These are phyloP conservation scores for Alethe castanea DNA, from an alignment of 2,113 vertebrate species.

Conservation along the genomic window DNA sequence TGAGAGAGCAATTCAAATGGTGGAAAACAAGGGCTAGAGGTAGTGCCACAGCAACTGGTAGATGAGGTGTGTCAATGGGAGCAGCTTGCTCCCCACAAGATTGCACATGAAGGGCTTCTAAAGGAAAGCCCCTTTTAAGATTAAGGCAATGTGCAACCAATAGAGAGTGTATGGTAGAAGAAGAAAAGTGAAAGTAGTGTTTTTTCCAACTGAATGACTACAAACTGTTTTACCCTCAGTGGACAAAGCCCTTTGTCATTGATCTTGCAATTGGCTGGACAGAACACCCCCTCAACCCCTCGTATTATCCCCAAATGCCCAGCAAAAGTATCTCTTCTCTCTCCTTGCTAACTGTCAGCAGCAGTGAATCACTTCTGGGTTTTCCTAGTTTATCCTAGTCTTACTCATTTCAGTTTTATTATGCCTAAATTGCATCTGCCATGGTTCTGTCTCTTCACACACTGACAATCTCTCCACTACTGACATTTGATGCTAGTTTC, in stretches of 20 bases:
- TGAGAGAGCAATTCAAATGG: background rate
- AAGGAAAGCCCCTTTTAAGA: background rate
- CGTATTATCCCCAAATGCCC: background rate
- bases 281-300: background rate
- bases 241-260: background rate
- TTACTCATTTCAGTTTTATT: constrained; percentile 17
- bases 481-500: constrained; percentile 12
- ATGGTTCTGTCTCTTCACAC: background rate
- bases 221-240: background rate
- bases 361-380: background rate
- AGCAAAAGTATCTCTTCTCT: background rate
- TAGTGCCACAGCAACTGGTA: background rate
- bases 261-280: background rate
- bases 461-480: background rate
- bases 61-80: background rate
- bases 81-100: background rate
- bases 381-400: constrained; percentile 26
- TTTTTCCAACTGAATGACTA: background rate
- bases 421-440: background rate
- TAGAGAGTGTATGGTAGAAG: background rate
- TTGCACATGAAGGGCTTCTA: background rate
- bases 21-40: background rate
- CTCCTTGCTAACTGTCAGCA: background rate
- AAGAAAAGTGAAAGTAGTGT: background rate
- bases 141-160: background rate